A percentile compares a stretch with the other conserved stretches of the same genome.
Conservation (phyloP, 23 tunicate genomes). For the Trididemnum nubilum region DNA sequence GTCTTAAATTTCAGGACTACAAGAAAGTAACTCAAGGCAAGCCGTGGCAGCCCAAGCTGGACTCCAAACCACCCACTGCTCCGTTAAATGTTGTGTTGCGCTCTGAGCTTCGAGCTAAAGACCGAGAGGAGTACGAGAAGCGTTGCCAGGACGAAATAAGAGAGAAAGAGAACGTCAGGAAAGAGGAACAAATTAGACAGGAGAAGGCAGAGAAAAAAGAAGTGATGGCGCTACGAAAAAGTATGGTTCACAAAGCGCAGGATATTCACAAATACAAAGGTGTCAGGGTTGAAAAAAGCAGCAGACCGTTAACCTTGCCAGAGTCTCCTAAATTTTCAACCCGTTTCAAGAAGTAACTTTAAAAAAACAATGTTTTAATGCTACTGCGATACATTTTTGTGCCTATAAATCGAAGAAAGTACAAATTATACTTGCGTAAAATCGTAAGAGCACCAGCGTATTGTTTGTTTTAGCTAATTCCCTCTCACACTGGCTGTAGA, state of each 20-base stretch:
- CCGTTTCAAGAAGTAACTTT: conserved; percentile 57
- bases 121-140: conserved; percentile 39
- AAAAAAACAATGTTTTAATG: too few relatives aligned
- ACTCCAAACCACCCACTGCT: conserved; percentile 8
- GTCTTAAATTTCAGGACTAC: too few relatives aligned
- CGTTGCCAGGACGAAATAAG: conserved; percentile 6
- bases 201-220: conserved; percentile 22
- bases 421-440: too few relatives aligned
- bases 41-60: conserved; percentile 42
- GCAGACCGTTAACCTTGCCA: conserved; percentile 36
- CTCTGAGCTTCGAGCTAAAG: conserved; percentile 40
- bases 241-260: conserved; percentile 32
- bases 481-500: too few relatives aligned
- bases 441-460: too few relatives aligned
- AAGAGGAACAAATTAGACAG: neutral
- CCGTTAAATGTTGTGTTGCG: conserved; percentile 30
- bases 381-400: too few relatives aligned
- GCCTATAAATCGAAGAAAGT: too few relatives aligned
- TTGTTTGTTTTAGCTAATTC: too few relatives aligned
- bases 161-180: conserved; percentile 3
- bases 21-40: conserved; percentile 39
- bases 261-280: conserved; percentile 42
- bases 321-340: conserved; percentile 48
- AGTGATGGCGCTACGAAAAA: conserved; percentile 25
- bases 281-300: conserved; percentile 27